A percentile compares a stretch with the other conserved stretches of the same genome.
phyloP scores from a whole-genome alignment of 2,797 vertebrate genomes.

The Silurus lanzhouensis region DNA sequence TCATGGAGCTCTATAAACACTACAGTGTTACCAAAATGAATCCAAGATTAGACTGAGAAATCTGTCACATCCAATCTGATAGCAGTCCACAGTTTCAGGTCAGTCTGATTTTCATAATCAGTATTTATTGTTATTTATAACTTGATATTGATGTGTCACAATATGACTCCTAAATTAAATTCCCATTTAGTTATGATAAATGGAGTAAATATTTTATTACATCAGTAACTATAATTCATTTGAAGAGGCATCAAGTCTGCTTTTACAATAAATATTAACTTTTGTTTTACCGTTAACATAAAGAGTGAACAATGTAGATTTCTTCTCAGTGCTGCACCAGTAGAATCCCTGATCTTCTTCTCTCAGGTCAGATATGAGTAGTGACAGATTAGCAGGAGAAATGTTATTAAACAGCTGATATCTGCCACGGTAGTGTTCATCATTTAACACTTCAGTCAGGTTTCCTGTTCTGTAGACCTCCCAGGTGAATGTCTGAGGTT shows the following conservation, averaged over 20 bases:
- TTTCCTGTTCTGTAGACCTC: accelerated
- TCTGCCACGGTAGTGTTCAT: background rate
- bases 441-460: background rate
- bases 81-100: background rate
- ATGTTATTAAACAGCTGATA: background rate
- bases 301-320: background rate
- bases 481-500: conserved; percentile 6
- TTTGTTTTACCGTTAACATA: background rate
- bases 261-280: background rate
- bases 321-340: background rate
- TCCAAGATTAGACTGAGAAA: too few relatives aligned
- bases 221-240: background rate
- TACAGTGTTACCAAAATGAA: too few relatives aligned
- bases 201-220: too few relatives aligned
- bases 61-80: too few relatives aligned
- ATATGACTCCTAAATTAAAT: background rate
- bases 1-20: background rate
- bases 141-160: background rate
- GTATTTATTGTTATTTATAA: background rate
- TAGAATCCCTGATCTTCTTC: background rate
- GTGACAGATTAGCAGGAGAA: conserved; percentile 20
- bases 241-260: background rate
- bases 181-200: background rate
- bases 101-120: background rate
- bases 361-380: conserved; percentile 18